phyloP scores from a whole-genome alignment of 2,888 invertebrate genomes.

The Ophioninae sp. region DNA sequence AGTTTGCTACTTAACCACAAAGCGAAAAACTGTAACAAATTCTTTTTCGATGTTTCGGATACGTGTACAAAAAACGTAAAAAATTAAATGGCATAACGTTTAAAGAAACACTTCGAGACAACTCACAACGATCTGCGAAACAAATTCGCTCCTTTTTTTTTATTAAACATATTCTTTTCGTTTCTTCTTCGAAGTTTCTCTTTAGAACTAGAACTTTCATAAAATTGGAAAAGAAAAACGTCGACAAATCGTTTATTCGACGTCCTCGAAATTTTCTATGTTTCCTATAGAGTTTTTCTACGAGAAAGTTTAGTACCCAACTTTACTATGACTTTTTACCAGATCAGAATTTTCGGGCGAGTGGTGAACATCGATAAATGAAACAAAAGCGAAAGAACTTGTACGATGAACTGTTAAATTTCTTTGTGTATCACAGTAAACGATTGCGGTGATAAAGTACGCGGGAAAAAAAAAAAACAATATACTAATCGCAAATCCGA shows the following conservation, averaged over 20 bases:
- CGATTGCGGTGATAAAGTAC: background rate
- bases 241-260: background rate
- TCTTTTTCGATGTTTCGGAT: background rate
- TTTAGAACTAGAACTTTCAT: background rate
- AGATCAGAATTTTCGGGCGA: background rate
- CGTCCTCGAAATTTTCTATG: conserved; percentile 1
- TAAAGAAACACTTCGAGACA: background rate
- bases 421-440: conserved; percentile 29
- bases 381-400: background rate
- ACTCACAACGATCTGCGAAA: background rate
- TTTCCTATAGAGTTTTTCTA: background rate
- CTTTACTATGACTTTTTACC: conserved; percentile 13
- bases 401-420: conserved; percentile 3
- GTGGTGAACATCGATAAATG: conserved; percentile 27
- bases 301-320: background rate
- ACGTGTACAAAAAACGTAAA: background rate
- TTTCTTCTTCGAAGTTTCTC: background rate
- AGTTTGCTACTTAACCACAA: background rate
- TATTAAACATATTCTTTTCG: background rate
- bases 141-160: background rate
- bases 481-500: conserved; percentile 55
- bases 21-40: background rate
- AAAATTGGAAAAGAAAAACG: conserved; percentile 11
- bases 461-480: conserved; percentile 11
- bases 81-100: background rate